phyloP scores from a whole-genome alignment of 2,797 vertebrate genomes.

The Sebastes vulpes region DNA sequence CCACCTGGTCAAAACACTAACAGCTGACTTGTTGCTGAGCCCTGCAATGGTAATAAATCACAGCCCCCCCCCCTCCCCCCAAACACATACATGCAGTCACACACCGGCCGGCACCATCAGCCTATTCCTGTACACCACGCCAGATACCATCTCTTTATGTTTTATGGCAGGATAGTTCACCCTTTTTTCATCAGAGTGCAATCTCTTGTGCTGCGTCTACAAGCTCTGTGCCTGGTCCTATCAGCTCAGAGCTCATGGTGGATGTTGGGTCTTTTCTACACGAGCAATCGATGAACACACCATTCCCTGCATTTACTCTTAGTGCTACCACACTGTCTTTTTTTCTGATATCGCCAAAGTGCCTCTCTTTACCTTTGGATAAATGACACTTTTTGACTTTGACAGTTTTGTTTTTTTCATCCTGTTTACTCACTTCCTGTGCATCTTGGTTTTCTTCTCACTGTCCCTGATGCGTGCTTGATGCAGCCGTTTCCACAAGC shows the following conservation, averaged over 20 bases:
- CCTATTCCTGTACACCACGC: conserved; percentile 32
- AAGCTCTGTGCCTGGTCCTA: neutral
- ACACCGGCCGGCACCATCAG: conserved; percentile 15
- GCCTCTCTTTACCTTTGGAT: neutral
- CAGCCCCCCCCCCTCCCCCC: conserved; percentile 35
- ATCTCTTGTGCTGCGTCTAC: conserved; percentile 25
- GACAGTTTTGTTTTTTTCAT: neutral
- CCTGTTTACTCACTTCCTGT: neutral
- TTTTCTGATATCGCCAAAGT: neutral
- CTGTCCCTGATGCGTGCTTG: conserved; percentile 26
- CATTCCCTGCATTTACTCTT: neutral
- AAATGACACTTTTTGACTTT: conserved; percentile 8
- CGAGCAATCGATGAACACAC: conserved; percentile 21
- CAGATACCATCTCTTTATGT: conserved; percentile 58
- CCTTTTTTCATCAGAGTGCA: conserved; percentile 37
- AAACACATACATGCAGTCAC: conserved; percentile 31
- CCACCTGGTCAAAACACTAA: conserved; percentile 87
- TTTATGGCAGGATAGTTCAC: conserved; percentile 48
- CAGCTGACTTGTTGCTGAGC: conserved; percentile 87
- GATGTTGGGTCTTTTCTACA: conserved; percentile 5
- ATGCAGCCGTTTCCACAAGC: conserved; percentile 48
- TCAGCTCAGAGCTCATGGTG: conserved; percentile 18
- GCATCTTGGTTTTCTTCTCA: conserved; percentile 13
- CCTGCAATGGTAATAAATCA: conserved; percentile 82
- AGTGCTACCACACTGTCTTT: neutral